phyloP scores from a whole-genome alignment of 2,888 invertebrate genomes.

The Leptodirus hochenwartii region DNA sequence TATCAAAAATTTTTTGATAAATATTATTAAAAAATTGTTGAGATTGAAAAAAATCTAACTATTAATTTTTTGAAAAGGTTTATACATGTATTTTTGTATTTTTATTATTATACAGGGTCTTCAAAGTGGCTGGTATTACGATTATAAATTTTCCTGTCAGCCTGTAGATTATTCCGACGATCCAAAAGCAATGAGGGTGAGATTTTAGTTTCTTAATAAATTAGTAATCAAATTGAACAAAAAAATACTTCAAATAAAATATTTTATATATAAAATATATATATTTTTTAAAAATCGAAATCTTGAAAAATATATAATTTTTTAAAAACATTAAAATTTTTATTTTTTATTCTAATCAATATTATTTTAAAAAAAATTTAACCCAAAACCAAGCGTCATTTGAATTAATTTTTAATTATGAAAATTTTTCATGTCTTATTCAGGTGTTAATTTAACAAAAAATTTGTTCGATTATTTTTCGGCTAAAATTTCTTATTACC shows the following conservation, averaged over 20 bases:
- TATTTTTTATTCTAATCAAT: background rate
- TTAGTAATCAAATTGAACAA: constrained; percentile 5
- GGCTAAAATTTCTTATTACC: too few relatives aligned
- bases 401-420: background rate
- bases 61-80: too few relatives aligned
- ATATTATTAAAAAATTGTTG: too few relatives aligned
- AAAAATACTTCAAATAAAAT: background rate
- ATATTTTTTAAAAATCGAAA: constrained; percentile 1
- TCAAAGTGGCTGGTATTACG: constrained; percentile 27
- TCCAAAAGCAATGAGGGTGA: constrained; percentile 43
- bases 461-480: too few relatives aligned
- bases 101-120: too few relatives aligned
- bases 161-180: constrained; percentile 44
- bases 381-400: background rate
- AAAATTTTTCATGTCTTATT: background rate
- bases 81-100: too few relatives aligned
- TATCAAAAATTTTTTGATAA: too few relatives aligned
- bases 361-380: constrained; percentile 4
- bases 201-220: too few relatives aligned
- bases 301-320: background rate
- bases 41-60: too few relatives aligned
- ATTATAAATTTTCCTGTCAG: constrained; percentile 55
- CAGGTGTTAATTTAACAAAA: too few relatives aligned
- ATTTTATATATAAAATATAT: background rate
- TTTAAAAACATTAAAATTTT: background rate